phyloP scores from a whole-genome alignment of 2,888 invertebrate species.

The Parochlus steinenii region DNA sequence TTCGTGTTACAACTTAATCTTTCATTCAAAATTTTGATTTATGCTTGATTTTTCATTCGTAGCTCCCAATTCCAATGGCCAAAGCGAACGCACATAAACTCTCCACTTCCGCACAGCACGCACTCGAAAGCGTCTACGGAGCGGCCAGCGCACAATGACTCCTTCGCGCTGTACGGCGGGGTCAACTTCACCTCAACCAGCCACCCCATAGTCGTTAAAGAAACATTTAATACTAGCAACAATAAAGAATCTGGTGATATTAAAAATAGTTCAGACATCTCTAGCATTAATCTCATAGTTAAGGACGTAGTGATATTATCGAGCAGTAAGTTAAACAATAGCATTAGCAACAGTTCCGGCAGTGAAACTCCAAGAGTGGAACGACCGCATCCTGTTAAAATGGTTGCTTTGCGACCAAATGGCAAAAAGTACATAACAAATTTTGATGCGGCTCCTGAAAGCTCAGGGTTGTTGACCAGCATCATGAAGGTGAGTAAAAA shows the following conservation, averaged over 20 bases:
- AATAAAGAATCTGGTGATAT: conserved; percentile 7
- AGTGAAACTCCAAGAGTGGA: background rate
- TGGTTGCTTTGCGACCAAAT: background rate
- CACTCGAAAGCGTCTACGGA: conserved; percentile 4
- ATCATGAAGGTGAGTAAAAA: conserved; percentile 11
- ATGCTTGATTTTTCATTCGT: conserved; percentile 8
- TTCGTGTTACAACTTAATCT: background rate
- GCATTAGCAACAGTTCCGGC: background rate
- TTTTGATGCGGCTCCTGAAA: conserved; percentile 6
- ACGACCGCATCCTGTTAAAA: conserved; percentile 1
- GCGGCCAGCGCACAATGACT: conserved; percentile 1
- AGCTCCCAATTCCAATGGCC: conserved; percentile 15
- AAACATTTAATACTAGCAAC: conserved; percentile 1
- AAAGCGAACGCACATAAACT: conserved; percentile 13
- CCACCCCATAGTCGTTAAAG: conserved; percentile 1
- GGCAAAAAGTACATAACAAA: conserved; percentile 7
- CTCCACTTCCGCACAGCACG: conserved; percentile 1
- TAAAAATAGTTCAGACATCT: conserved; percentile 5
- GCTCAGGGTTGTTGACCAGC: conserved; percentile 5
- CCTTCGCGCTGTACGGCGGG: too few relatives aligned
- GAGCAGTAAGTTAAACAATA: conserved; percentile 2
- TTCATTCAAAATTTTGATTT: background rate
- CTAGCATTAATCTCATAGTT: conserved; percentile 1
- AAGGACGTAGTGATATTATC: background rate
- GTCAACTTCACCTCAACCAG: conserved; percentile 3